Conservation (phyloP, 2,797 vertebrate species). For the Tarsius wallacei region DNA sequence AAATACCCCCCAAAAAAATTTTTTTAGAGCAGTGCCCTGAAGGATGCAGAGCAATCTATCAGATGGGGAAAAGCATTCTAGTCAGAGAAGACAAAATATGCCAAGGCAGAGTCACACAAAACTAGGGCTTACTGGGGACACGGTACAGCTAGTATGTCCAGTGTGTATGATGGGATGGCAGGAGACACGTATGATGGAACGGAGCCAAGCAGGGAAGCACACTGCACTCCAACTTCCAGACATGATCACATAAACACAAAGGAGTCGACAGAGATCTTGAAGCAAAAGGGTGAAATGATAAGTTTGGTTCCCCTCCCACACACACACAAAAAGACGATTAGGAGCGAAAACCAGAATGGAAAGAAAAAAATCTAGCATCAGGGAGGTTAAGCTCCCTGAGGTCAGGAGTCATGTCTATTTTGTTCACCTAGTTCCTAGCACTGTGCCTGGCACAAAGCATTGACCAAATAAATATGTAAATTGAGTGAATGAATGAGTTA, state of each 20-base stretch:
- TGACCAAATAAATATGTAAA: not conserved
- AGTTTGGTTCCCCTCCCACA: not conserved
- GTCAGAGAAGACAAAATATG: conserved; percentile 1
- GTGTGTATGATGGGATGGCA: not conserved
- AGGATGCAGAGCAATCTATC: not conserved
- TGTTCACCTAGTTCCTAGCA: conserved; percentile 17
- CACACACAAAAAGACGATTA: not conserved
- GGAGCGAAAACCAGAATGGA: not conserved
- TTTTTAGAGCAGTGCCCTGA: conserved; percentile 24
- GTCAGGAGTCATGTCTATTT: not conserved
- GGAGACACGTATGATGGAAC: not conserved
- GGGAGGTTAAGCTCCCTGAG: not conserved
- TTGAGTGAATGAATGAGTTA: not conserved
- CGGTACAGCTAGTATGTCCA: not conserved
- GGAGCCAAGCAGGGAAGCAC: not conserved
- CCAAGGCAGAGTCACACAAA: not conserved
- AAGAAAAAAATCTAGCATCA: not conserved
- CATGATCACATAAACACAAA: not conserved
- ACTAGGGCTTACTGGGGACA: not conserved
- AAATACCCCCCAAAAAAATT: not conserved
- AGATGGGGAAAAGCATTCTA: not conserved
- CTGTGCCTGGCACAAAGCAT: not conserved
- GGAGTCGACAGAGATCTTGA: not conserved
- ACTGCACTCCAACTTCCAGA: not conserved
- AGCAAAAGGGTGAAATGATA: not conserved